Base-by-base conservation (phyloP, 2,113 vertebrate genomes). In the Aleadryas rufinucha region DNA sequence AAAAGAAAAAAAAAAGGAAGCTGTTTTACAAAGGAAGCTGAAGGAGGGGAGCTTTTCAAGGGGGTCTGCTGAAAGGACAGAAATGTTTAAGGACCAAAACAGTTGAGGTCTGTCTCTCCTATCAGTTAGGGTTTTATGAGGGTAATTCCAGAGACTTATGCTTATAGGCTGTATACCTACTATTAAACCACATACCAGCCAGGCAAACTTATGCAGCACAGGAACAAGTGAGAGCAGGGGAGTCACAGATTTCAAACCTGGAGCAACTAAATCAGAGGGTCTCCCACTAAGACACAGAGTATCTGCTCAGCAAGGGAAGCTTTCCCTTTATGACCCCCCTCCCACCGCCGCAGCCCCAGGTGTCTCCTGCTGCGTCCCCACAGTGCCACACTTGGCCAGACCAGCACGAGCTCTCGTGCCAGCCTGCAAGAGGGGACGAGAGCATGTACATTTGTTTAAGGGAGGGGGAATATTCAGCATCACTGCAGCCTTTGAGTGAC, bases 321-420 rank as follows among this genome's bases (percentile, higher is more conserved):
- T 28, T 31, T 52, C 54, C 44, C n/a, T 57, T 64, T 23, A 17
- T 10, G 24, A 28, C 5, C 8, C 10, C 5, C 3, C 20, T 52
- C 13, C 5, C 9, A 45, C 22, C 0, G 2, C 28, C 64, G 61
- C 72, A 80, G 53, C 4, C 0, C 8, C 13, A 13, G 33, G 37
- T 31, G 23, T 15, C 28, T 30, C 44, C 54, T 1, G 19, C 52
- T 33, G 41, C 64, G 44, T 72, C 26, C 37, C 24, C 13, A 18
- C 12, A 44, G 49, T 11, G 22, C 26, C 26, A 31, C 28, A 12
- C 41, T n/a, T 1, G 0, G 44, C 53, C 54, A 54, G 63, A 24
- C 26, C 59, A 59, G 37, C 23, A 42, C 0, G 0, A 52, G 21
- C 44, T 15, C 72, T 8, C 3, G 3, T 17, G 50, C 47, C 47